phyloP scores from a whole-genome alignment of 2,797 vertebrate species.

The Esox lucius region DNA sequence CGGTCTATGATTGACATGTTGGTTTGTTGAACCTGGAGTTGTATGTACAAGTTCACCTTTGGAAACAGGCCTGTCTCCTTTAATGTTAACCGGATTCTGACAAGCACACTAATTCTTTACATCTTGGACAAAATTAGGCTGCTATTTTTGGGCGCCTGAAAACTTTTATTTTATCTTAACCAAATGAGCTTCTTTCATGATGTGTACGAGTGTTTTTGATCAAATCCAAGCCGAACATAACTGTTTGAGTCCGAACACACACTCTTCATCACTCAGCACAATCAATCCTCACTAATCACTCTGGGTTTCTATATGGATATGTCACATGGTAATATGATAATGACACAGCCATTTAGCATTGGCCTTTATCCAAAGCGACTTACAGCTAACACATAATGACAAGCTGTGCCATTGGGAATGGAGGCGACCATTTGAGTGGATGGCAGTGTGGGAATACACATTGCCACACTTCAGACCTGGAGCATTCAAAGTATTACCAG shows the following conservation, averaged over 20 bases:
- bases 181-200: conserved; percentile 57
- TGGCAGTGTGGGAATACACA: conserved; percentile 24
- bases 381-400: conserved; percentile 67
- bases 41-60: conserved; percentile 74
- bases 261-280: conserved; percentile 20
- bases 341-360: conserved; percentile 70
- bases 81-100: conserved; percentile 37
- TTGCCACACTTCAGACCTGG: conserved; percentile 42
- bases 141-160: conserved; percentile 23
- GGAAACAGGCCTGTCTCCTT: conserved; percentile 75
- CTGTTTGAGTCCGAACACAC: not conserved
- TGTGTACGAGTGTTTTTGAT: not conserved
- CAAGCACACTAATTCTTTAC: conserved; percentile 37
- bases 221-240: not conserved
- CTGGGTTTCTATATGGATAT: conserved; percentile 65
- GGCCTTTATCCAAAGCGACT: conserved; percentile 64
- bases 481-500: conserved; percentile 17
- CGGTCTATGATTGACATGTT: conserved; percentile 68
- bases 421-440: conserved; percentile 54
- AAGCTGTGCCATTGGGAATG: conserved; percentile 63
- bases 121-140: conserved; percentile 58
- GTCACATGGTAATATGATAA: conserved; percentile 71
- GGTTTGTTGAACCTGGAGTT: conserved; percentile 71
- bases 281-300: conserved; percentile 74
- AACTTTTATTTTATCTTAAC: conserved; percentile 52